Evolutionary conservation across 2,888 invertebrate genomes (phyloP).

Genomic region (Cylindroiulus punctatus): DNA sequence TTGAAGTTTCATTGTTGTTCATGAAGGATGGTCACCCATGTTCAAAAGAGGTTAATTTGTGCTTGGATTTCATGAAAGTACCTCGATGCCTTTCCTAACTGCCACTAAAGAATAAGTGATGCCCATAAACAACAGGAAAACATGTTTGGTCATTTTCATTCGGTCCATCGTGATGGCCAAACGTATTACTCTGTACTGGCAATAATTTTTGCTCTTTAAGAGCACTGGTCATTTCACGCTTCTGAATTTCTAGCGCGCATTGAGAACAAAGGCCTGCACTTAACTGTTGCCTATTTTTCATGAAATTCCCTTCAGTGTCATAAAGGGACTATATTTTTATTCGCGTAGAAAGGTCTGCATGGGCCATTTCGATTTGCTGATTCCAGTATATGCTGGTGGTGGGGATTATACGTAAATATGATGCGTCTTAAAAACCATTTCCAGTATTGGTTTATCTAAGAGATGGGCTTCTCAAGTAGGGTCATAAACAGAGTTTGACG

Average conservation of each 20-base stretch:
- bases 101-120: background rate
- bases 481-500: conserved; percentile 21
- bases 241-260: background rate
- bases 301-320: conserved; percentile 5
- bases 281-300: conserved; percentile 38
- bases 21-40: too few relatives aligned
- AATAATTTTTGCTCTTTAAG: background rate
- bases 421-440: background rate
- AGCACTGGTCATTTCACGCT: conserved; percentile 27
- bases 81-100: background rate
- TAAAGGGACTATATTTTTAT: background rate
- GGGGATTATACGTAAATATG: background rate
- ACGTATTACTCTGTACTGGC: background rate
- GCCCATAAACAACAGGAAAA: background rate
- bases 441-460: background rate
- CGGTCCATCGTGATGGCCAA: background rate
- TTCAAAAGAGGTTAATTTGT: background rate
- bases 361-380: background rate
- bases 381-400: background rate
- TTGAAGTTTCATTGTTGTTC: too few relatives aligned
- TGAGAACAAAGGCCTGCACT: background rate
- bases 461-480: background rate
- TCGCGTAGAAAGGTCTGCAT: background rate
- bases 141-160: background rate
- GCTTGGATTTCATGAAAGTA: background rate